Evolutionary conservation across 1,140 invertebrate genomes (phyloP).

Genomic region (Micrasema minimum): DNA sequence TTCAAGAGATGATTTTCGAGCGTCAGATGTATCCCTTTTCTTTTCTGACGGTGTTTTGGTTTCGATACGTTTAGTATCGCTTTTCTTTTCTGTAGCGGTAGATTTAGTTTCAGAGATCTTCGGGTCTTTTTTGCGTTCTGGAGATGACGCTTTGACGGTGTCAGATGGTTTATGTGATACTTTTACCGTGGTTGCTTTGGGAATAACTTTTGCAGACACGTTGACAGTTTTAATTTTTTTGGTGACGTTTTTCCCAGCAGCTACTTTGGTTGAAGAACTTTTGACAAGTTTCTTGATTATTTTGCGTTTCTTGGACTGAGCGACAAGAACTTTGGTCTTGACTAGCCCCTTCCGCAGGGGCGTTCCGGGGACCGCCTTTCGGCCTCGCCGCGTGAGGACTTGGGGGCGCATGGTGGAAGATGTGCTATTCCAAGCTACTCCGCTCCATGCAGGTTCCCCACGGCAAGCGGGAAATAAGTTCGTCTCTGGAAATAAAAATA

Average conservation of each 20-base stretch:
- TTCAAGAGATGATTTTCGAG: slow-evolving; percentile 26
- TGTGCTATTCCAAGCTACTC: slow-evolving; percentile 25
- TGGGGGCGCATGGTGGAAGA: slow-evolving; percentile 44
- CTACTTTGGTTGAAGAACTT: not conserved
- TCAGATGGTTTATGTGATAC: slow-evolving; percentile 2
- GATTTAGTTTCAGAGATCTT: slow-evolving; percentile 23
- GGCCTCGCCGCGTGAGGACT: slow-evolving; percentile 39
- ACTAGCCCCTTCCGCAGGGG: slow-evolving; percentile 25
- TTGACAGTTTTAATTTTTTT: slow-evolving; percentile 3
- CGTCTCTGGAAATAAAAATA: slow-evolving; percentile 29
- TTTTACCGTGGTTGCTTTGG: not conserved
- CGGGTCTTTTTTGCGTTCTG: slow-evolving; percentile 24
- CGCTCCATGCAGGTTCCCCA: slow-evolving; percentile 36
- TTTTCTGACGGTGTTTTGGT: slow-evolving; percentile 16
- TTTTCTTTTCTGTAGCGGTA: slow-evolving; percentile 28
- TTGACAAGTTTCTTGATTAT: slow-evolving; percentile 43
- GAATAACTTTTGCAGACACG: slow-evolving; percentile 4
- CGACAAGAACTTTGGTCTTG: slow-evolving; percentile 33
- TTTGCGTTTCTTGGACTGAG: slow-evolving; percentile 38
- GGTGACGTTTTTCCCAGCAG: not conserved
- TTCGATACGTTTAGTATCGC: slow-evolving; percentile 11
- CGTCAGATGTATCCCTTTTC: slow-evolving; percentile 21
- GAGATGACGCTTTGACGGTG: slow-evolving; percentile 1
- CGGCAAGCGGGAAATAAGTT: not conserved
- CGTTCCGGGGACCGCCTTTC: slow-evolving; percentile 19